A percentile compares a stretch with the other conserved stretches of the same genome.
Conservation (phyloP, 2,113 vertebrate species). For the Pitta sordida region DNA sequence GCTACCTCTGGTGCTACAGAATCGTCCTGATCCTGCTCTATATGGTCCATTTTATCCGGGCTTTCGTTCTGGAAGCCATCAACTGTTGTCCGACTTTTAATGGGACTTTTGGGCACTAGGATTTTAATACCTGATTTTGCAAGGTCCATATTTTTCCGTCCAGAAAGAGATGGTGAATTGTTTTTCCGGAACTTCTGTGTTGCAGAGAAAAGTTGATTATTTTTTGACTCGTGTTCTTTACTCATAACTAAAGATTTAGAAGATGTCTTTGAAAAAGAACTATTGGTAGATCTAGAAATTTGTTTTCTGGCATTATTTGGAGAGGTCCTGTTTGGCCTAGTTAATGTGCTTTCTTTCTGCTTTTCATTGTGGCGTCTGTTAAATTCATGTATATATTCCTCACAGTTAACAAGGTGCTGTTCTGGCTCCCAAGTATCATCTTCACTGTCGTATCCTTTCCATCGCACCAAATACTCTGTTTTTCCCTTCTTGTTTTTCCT, state of each 20-base stretch:
- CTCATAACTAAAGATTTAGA: slow-evolving; percentile 68
- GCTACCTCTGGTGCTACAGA: slow-evolving; percentile 89
- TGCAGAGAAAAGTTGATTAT: slow-evolving; percentile 67
- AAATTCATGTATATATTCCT: slow-evolving; percentile 91
- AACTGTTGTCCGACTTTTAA: slow-evolving; percentile 84
- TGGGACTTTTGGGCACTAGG: slow-evolving; percentile 93
- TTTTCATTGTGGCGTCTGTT: slow-evolving; percentile 81
- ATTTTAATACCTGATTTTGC: slow-evolving; percentile 94
- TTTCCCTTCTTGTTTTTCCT: slow-evolving; percentile 92
- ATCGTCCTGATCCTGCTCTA: slow-evolving; percentile 85
- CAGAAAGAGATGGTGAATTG: slow-evolving; percentile 61
- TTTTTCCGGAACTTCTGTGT: slow-evolving; percentile 79
- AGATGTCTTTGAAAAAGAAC: slow-evolving; percentile 73
- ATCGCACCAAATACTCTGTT: slow-evolving; percentile 91
- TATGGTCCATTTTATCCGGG: slow-evolving; percentile 84
- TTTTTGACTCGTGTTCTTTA: slow-evolving; percentile 75
- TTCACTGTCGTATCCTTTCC: slow-evolving; percentile 91
- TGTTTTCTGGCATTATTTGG: slow-evolving; percentile 83
- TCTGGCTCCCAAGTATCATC: slow-evolving; percentile 97
- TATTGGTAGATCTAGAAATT: slow-evolving; percentile 78
- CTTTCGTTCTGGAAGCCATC: slow-evolving; percentile 89
- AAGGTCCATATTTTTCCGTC: slow-evolving; percentile 89
- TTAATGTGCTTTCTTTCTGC: slow-evolving; percentile 74
- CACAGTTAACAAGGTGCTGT: slow-evolving; percentile 89
- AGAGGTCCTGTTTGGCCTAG: slow-evolving; percentile 84